These are phyloP conservation scores for Bagarius yarrelli DNA, from an alignment of 2,113 vertebrate species.

Conservation along the genomic window DNA sequence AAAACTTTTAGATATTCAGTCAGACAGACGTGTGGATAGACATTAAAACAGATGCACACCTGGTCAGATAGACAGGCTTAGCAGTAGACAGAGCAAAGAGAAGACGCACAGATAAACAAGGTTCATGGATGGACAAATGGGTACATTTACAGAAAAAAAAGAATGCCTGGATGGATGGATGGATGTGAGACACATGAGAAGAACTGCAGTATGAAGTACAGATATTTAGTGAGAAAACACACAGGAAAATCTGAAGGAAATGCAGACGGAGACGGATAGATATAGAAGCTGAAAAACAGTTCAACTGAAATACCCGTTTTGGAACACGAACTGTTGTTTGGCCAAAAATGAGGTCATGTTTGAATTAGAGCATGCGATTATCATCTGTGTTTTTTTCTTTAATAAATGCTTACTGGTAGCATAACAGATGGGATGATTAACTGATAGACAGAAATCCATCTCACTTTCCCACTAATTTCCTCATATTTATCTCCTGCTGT, in stretches of 20 bases:
- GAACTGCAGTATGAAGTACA: neutral
- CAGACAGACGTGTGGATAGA: neutral
- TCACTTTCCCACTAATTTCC: neutral
- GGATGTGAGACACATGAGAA: neutral
- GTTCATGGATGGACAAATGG: too few species aligned
- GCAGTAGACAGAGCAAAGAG: fast-evolving
- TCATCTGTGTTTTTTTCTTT: neutral
- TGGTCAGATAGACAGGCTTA: neutral
- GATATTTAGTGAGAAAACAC: neutral
- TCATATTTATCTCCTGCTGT: neutral
- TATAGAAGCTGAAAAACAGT: neutral
- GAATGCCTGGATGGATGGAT: neutral
- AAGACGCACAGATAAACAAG: neutral
- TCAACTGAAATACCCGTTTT: neutral
- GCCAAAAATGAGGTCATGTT: constrained; percentile 9
- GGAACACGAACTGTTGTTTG: neutral
- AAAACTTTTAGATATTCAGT: neutral
- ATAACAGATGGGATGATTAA: neutral
- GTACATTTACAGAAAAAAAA: neutral
- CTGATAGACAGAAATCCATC: neutral
- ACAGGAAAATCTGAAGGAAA: neutral
- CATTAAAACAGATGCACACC: too few species aligned
- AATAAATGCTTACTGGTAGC: neutral
- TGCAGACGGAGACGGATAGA: neutral
- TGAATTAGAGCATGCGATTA: neutral